phyloP scores from a whole-genome alignment of 2,888 invertebrate genomes.

The Erebia palarica region DNA sequence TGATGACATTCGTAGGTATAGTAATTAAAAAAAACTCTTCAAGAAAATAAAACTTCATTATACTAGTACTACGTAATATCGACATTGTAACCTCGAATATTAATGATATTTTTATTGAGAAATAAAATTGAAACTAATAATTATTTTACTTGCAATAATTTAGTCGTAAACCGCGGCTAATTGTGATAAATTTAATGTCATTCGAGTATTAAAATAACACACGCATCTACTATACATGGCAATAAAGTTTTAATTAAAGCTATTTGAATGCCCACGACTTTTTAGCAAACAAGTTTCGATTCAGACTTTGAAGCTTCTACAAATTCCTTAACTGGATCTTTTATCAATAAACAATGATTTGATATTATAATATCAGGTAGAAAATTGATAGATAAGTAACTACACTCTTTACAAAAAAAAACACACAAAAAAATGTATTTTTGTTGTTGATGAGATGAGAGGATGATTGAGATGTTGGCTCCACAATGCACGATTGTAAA shows the following conservation, averaged over 20 bases:
- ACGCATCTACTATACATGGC: conserved; percentile 17
- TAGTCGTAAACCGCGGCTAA: conserved; percentile 30
- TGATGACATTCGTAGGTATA: no score
- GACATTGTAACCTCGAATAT: conserved; percentile 23
- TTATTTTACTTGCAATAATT: conserved; percentile 31
- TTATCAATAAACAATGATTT: no score
- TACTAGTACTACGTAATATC: neutral
- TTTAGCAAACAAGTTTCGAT: no score
- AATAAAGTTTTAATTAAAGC: conserved; percentile 36
- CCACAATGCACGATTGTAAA: no score
- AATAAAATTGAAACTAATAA: conserved; percentile 31
- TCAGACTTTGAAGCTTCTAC: no score
- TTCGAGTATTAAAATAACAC: conserved; percentile 23
- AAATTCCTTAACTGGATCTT: no score
- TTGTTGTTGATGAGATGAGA: no score
- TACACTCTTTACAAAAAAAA: no score
- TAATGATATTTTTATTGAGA: conserved; percentile 27
- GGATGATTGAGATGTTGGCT: no score
- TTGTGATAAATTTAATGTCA: conserved; percentile 34
- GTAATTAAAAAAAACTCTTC: neutral
- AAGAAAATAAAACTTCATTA: neutral
- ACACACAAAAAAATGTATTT: no score
- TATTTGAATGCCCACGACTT: neutral
- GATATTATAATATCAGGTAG: no score
- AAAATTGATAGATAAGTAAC: no score